Evolutionary conservation across 2,797 vertebrate genomes (phyloP).

Genomic region (Valencia hispanica): DNA sequence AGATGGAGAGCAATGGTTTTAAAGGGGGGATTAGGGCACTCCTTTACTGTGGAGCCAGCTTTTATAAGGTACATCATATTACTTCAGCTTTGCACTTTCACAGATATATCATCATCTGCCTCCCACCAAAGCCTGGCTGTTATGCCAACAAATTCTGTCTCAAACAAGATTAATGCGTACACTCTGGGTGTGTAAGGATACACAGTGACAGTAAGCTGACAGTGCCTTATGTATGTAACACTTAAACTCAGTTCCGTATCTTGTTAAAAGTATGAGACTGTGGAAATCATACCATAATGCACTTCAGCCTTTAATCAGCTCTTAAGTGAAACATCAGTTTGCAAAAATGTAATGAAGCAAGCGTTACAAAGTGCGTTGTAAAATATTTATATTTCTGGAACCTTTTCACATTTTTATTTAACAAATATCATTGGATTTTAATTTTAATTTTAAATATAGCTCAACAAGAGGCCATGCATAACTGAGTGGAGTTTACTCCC

Average conservation of each 20-base stretch:
- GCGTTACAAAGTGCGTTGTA: neutral
- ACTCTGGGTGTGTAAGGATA: conserved; percentile 63
- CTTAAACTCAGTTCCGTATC: conserved; percentile 59
- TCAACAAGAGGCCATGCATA: neutral
- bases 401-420: neutral
- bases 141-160: conserved; percentile 70
- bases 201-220: conserved; percentile 78
- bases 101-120: conserved; percentile 78
- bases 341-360: neutral
- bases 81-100: conserved; percentile 77
- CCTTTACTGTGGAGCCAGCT: conserved; percentile 71
- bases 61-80: conserved; percentile 80
- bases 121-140: conserved; percentile 70
- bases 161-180: conserved; percentile 78
- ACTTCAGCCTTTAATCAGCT: conserved; percentile 29
- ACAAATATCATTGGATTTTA: neutral
- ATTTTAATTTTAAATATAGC: neutral
- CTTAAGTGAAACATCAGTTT: conserved; percentile 5
- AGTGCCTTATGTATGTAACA: conserved; percentile 69
- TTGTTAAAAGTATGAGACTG: conserved; percentile 65
- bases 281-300: conserved; percentile 48
- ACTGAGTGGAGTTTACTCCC: too few species aligned
- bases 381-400: neutral
- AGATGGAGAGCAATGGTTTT: conserved; percentile 75
- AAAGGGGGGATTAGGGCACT: conserved; percentile 74